phyloP scores from a whole-genome alignment of 2,888 invertebrate species.

The Tortricodes alternella region DNA sequence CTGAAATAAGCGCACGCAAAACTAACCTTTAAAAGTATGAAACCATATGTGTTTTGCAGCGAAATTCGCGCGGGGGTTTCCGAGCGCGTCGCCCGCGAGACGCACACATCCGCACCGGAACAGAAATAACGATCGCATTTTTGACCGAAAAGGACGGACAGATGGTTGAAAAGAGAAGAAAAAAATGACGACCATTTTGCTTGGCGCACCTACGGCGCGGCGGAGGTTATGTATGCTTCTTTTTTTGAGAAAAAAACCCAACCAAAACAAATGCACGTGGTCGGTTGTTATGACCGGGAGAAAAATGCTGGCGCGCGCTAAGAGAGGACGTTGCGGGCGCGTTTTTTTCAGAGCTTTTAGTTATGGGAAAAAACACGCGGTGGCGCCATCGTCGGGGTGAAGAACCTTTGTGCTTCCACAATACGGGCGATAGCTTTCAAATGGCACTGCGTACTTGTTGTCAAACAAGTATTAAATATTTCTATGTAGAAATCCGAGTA shows the following conservation, averaged over 20 bases:
- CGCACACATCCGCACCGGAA: conserved; percentile 80
- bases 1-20: conserved; percentile 44
- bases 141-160: conserved; percentile 83
- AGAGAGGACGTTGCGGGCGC: conserved; percentile 78
- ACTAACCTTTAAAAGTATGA: conserved; percentile 30
- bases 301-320: conserved; percentile 73
- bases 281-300: conserved; percentile 79
- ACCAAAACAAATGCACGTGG: conserved; percentile 84
- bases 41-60: conserved; percentile 31
- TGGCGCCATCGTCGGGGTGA: conserved; percentile 54
- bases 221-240: conserved; percentile 78
- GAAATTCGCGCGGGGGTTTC: conserved; percentile 57
- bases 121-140: conserved; percentile 84
- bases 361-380: conserved; percentile 68
- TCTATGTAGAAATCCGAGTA: too few relatives aligned
- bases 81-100: conserved; percentile 58
- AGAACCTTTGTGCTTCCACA: background rate
- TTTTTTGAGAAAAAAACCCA: conserved; percentile 78
- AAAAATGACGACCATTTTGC: conserved; percentile 83
- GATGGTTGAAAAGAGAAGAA: conserved; percentile 83
- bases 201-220: conserved; percentile 73
- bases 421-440: background rate
- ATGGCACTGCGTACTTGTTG: background rate
- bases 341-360: conserved; percentile 70
- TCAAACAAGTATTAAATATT: too few relatives aligned